Evolutionary conservation across 2,797 vertebrate species (phyloP).

Genomic region (Pseudotriccus pelzelni): DNA sequence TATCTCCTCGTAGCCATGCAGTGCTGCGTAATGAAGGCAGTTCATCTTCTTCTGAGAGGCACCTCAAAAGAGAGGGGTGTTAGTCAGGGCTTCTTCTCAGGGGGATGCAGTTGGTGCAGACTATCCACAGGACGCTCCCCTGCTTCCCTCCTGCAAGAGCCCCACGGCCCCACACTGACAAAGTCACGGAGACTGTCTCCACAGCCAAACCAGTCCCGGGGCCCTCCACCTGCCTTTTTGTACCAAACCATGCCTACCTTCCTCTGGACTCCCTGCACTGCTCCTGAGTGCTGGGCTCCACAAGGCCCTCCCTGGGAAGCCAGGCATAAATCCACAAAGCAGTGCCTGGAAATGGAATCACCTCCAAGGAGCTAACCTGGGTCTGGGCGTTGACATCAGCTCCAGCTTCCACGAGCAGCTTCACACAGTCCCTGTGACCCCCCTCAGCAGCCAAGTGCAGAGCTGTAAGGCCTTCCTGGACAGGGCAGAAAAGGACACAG

Average conservation of each 20-base stretch:
- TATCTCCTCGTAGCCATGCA: constrained; percentile 74
- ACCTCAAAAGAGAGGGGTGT: neutral
- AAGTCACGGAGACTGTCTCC: neutral
- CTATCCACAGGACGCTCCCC: neutral
- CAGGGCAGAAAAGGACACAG: neutral
- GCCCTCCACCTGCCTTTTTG: neutral
- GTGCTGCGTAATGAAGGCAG: constrained; percentile 84
- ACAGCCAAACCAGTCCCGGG: neutral
- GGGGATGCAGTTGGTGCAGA: neutral
- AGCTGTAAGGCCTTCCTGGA: constrained; percentile 84
- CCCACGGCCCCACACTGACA: neutral
- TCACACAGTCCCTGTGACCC: constrained; percentile 77
- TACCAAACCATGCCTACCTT: neutral
- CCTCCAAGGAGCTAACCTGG: constrained; percentile 67
- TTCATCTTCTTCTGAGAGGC: constrained; percentile 81
- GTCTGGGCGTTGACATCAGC: constrained; percentile 81
- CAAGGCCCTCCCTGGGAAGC: neutral
- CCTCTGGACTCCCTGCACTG: neutral
- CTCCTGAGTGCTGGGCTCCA: neutral
- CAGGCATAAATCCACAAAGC: neutral
- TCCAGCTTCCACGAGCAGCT: constrained; percentile 79
- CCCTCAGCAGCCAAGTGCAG: constrained; percentile 83
- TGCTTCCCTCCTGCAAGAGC: neutral
- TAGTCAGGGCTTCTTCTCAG: neutral
- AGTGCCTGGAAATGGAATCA: neutral